Evolutionary conservation across 2,888 invertebrate species (phyloP).

Genomic region (Hetaerina titia): DNA sequence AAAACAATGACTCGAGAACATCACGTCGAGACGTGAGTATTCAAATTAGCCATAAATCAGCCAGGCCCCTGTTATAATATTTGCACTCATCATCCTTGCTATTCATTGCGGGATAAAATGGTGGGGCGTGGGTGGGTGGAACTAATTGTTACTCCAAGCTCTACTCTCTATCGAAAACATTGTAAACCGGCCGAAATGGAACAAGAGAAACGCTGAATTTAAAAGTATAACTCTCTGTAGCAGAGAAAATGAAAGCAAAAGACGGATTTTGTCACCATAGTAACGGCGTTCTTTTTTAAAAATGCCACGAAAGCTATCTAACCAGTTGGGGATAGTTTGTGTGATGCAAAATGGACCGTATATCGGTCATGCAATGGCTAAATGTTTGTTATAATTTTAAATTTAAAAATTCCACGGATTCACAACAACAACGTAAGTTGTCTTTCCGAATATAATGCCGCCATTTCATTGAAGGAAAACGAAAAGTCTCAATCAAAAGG

Average conservation of each 20-base stretch:
- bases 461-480: no score
- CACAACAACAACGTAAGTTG: no score
- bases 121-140: neutral
- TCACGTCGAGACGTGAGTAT: neutral
- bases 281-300: neutral
- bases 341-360: no score
- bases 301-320: neutral
- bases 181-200: neutral
- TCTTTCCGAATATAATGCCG: no score
- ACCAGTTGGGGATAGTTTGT: neutral
- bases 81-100: neutral
- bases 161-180: neutral
- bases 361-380: no score
- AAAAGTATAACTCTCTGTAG: neutral
- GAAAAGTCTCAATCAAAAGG: neutral
- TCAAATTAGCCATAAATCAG: neutral
- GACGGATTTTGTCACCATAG: neutral
- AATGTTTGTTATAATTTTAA: neutral
- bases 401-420: no score
- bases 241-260: neutral
- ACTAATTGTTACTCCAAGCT: neutral
- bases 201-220: neutral
- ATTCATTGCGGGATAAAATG: neutral
- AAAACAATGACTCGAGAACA: neutral
- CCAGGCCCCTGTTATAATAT: neutral